Evolutionary conservation across 2,797 vertebrate species (phyloP).

Genomic region (Pelodytes ibericus): DNA sequence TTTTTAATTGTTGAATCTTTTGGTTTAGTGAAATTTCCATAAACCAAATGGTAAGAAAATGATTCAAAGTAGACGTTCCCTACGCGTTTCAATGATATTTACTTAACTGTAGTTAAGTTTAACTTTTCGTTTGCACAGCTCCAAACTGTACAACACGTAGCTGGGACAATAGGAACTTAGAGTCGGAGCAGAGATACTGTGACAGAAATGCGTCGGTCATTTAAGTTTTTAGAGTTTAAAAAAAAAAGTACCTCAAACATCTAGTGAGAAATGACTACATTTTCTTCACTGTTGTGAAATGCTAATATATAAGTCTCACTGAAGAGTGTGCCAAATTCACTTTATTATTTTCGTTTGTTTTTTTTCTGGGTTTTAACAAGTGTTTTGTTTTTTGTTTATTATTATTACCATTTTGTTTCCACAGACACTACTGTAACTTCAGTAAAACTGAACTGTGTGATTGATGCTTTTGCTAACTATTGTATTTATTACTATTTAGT

Average conservation of each 20-base stretch:
- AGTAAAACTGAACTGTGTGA: conserved; percentile 90
- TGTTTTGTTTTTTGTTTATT: conserved; percentile 59
- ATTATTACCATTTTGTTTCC: conserved; percentile 75
- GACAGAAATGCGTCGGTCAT: conserved; percentile 63
- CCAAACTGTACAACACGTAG: conserved; percentile 72
- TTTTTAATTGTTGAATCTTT: not conserved
- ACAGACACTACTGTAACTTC: conserved; percentile 95
- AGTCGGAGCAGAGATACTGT: conserved; percentile 71
- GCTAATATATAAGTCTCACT: conserved; percentile 70
- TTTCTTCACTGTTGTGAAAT: conserved; percentile 58
- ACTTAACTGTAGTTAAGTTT: too few species aligned
- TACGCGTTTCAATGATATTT: conserved; percentile 50
- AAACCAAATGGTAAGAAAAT: not conserved
- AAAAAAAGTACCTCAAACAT: conserved; percentile 71
- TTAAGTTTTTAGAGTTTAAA: conserved; percentile 64
- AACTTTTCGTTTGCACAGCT: conserved; percentile 77
- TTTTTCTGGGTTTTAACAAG: conserved; percentile 72
- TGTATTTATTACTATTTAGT: conserved; percentile 91
- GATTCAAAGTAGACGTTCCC: not conserved
- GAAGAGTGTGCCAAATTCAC: conserved; percentile 86
- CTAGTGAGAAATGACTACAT: conserved; percentile 65
- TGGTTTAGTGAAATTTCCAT: not conserved
- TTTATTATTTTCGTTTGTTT: conserved; percentile 58
- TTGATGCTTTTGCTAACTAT: conserved; percentile 90
- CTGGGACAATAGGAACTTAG: conserved; percentile 70